A percentile compares a stretch with the other conserved stretches of the same genome.
These are phyloP conservation scores for Caenorhabditis tropicalis DNA, from an alignment of 1,140 invertebrate species.

Conservation along the genomic window DNA sequence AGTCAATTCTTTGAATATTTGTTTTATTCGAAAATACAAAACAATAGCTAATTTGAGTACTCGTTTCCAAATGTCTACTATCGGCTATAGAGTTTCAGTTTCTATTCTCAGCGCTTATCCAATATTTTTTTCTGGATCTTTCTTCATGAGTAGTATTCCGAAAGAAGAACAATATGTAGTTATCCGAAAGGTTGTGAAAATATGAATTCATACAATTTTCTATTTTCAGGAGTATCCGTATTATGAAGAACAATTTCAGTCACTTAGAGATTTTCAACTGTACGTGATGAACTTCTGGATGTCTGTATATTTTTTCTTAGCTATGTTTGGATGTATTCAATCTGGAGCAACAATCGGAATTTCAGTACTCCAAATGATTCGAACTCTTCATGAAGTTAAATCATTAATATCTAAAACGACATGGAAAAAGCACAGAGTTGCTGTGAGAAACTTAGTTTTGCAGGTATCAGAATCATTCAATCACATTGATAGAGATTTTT, in stretches of 20 bases:
- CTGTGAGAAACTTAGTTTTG: not conserved
- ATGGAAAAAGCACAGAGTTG: not conserved
- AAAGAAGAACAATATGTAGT: not conserved
- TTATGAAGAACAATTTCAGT: not conserved
- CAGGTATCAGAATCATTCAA: too few species aligned
- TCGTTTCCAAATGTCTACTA: not conserved
- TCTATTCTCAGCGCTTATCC: not conserved
- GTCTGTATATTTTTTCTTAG: not conserved
- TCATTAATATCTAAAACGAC: not conserved
- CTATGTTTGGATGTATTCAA: conserved; percentile 4
- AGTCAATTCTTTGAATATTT: not conserved
- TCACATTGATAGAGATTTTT: not conserved
- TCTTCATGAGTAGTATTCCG: not conserved
- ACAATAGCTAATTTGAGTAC: not conserved
- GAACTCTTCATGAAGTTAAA: not conserved
- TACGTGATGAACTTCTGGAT: not conserved
- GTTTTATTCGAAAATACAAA: not conserved
- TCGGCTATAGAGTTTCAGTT: not conserved
- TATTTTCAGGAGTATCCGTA: not conserved
- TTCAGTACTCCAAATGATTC: not conserved
- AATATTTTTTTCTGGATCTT: not conserved
- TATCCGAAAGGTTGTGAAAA: too few species aligned
- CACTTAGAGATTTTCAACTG: not conserved
- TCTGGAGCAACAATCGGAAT: not conserved
- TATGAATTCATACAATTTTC: too few species aligned